phyloP scores from a whole-genome alignment of 1,140 invertebrate species.

The Psix sp. region DNA sequence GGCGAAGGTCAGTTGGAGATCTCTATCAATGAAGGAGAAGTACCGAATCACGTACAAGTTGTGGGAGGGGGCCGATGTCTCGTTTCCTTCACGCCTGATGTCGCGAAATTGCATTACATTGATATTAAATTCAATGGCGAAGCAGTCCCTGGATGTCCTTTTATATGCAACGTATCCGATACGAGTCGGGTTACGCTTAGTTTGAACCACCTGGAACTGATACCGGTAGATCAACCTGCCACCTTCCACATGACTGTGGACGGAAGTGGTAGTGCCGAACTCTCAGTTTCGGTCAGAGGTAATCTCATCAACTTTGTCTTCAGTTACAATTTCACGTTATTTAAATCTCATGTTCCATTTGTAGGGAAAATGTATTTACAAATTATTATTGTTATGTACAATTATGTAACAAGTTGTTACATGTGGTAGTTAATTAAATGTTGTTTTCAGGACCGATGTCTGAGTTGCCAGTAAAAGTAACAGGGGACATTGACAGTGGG shows the following conservation, averaged over 20 bases:
- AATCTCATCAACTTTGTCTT: conserved; percentile 14
- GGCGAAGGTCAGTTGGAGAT: conserved; percentile 98
- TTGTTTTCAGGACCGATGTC: conserved; percentile 78
- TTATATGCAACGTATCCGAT: conserved; percentile 88
- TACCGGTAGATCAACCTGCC: conserved; percentile 91
- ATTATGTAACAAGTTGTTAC: background rate
- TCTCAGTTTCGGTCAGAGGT: conserved; percentile 91
- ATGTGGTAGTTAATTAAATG: background rate
- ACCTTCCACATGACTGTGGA: conserved; percentile 93
- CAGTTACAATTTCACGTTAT: background rate
- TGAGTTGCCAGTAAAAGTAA: conserved; percentile 92
- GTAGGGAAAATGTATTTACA: too few relatives aligned
- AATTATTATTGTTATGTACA: too few relatives aligned
- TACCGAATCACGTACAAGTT: conserved; percentile 97
- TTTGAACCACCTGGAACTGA: conserved; percentile 88
- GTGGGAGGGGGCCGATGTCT: conserved; percentile 95
- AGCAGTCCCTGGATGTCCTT: conserved; percentile 94
- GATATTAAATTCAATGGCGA: conserved; percentile 99
- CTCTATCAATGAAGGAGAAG: conserved; percentile 98
- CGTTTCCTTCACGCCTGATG: conserved; percentile 96
- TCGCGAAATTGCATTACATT: conserved; percentile 93
- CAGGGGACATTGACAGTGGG: conserved; percentile 89
- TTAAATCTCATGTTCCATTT: too few relatives aligned
- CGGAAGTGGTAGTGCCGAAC: conserved; percentile 88
- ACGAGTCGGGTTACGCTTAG: conserved; percentile 88